phyloP scores from a whole-genome alignment of 2,113 vertebrate genomes.

The Prunella himalayana region DNA sequence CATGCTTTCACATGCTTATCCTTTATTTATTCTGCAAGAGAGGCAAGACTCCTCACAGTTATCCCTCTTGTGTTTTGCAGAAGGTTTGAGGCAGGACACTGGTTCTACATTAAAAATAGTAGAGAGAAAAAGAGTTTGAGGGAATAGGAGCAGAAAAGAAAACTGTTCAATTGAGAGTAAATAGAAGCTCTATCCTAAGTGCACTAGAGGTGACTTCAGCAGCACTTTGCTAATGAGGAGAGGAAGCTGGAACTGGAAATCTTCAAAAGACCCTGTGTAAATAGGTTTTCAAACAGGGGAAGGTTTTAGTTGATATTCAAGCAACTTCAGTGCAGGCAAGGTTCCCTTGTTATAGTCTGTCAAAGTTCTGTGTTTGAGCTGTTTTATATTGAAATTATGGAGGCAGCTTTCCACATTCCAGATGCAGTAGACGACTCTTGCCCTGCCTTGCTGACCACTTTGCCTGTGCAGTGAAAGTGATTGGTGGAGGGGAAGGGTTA shows the following conservation, averaged over 20 bases:
- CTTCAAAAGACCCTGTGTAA: background rate
- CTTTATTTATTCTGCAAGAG: conserved; percentile 48
- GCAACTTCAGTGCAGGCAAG: background rate
- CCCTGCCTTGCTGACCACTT: background rate
- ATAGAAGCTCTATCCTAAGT: background rate
- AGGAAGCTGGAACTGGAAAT: background rate
- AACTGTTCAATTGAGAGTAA: background rate
- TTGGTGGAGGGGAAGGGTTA: background rate
- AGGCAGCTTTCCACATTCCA: background rate
- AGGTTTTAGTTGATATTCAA: background rate
- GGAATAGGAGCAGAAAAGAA: background rate
- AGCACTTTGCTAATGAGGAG: background rate
- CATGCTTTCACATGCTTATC: conserved; percentile 71
- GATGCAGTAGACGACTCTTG: no score
- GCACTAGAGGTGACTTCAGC: background rate
- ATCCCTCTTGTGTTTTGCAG: conserved; percentile 37
- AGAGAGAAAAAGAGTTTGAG: background rate
- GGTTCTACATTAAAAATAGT: background rate
- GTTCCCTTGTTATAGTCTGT: background rate
- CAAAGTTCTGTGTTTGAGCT: background rate
- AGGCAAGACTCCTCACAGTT: conserved; percentile 17
- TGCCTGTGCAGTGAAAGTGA: background rate
- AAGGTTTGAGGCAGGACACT: conserved; percentile 14
- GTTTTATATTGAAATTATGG: rapidly evolving
- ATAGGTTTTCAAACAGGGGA: background rate